Base-by-base conservation (phyloP, 2,797 vertebrate genomes). In the Amniataba percoides region DNA sequence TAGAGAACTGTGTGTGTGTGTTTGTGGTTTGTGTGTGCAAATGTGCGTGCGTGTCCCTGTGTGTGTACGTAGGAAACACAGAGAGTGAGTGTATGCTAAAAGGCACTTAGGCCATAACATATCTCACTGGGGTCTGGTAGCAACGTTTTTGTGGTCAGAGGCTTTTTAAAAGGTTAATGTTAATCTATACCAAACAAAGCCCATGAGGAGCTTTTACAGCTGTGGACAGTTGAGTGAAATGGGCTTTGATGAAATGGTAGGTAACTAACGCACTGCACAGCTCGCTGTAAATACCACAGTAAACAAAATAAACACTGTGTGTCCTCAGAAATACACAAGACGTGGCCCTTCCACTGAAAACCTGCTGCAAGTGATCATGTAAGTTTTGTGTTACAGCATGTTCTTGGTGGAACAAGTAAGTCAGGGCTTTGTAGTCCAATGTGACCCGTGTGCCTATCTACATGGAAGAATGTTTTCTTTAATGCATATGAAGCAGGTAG, bases 161-260 rank as follows among this genome's bases (percentile, higher is more conserved):
- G 94, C 93, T 92, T 95, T 95, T 95, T 94, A 94, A 95, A 95
- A 96, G 94, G 95, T 96, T 96, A 95, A 95, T 94, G 93, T 95
- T 95, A 95, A 94, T 94, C 91, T 94, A 91, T 94, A 94, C 89
- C 93, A 93, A 94, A 96, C 95, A 96, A 95, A 94, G 92, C 93
- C 94, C 93, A 92, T 77, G 88, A 94, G 94, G 90, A 94, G 94
- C 94, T 94, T 95, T 95, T 95, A 95, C 91, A 93, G 93, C 91
- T 91, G 88, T 92, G 88, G 92, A 93, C 93, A 91, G 92, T 92
- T 94, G 89, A 91, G 90, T 90, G 87, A 93, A 94, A 93, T 94
- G 90, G 80, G 89, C 87, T 90, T 83, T 93, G 91, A 93, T 95
- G 93, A 95, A 95, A 94, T 94, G 93, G 92, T 89, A 92, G 90